Evolutionary conservation across 2,113 vertebrate species (phyloP), one percentile per base, ranked within the genome.

Genomic region (Rhinolophus sinicus): DNA sequence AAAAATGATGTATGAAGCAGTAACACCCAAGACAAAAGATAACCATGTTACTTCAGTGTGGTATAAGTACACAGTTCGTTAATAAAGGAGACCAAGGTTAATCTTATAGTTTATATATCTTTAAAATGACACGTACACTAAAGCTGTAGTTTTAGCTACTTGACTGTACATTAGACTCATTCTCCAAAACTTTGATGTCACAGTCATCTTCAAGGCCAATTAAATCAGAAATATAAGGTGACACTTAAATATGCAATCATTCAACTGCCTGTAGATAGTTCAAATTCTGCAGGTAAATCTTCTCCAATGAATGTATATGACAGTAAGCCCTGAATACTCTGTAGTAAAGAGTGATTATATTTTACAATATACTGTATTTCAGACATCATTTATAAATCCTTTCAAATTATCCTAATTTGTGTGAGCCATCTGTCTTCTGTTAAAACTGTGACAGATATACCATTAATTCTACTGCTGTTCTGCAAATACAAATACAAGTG

Each of bases 371-470:
- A 35, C 5, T 69, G 8, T 28, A 62, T 70, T 77, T 38, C 19
- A 58, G 44, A 73, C 18, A 22, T 75, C 15, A 30, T 64, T 94
- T 96, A 88, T 70, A 80, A 75, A 92, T 88, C 18, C 40, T 93
- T 76, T 95, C 83, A 80, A 54, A 90, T 88, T 88, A 81, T 88
- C 40, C 64, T 88, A 90, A 94, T 95, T 96, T 93, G 69, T 14
- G 30, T 3, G 10, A 58, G 58, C 58, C 95, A 94, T 96, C 90
- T 97, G 75, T 84, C 90, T 95, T 94, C 70, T 95, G 80, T 95
- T 93, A 78, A 67, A 47, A 92, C 21, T 76, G 24, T 72, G 28
- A 92, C 52, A 69, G 10, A 73, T 73, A 95, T 3, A 26, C 26
- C 28, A 56, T 86, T 47, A 52, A 21, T 82, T 94, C 50, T 24